Evolutionary conservation across 2,113 vertebrate genomes (phyloP).

Genomic region (Pseudorhombus dupliciocellatus): DNA sequence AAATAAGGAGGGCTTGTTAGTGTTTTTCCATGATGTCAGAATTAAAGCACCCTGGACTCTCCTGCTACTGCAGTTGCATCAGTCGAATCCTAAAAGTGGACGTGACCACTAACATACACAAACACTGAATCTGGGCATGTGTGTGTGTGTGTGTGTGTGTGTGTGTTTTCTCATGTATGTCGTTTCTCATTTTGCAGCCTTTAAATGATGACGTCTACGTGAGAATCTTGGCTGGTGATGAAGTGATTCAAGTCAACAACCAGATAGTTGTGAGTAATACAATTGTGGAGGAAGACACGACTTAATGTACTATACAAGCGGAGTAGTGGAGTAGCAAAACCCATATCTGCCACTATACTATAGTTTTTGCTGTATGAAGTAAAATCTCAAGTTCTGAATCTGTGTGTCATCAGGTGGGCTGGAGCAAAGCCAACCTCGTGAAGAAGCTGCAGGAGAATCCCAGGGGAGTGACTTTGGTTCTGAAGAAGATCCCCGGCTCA

Average conservation of each 20-base stretch:
- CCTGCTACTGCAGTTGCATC: conserved; percentile 31
- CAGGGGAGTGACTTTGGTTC: conserved; percentile 80
- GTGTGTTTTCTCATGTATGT: too few relatives aligned
- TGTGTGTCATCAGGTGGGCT: conserved; percentile 86
- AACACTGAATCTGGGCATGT: not conserved
- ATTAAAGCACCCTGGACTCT: conserved; percentile 11
- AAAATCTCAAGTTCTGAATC: not conserved
- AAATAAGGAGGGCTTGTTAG: conserved; percentile 27
- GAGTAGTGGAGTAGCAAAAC: not conserved
- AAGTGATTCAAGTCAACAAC: conserved; percentile 92
- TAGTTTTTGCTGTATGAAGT: not conserved
- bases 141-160: too few relatives aligned
- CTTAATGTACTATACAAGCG: too few relatives aligned
- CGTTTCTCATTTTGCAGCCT: conserved; percentile 58
- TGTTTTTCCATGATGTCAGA: conserved; percentile 67
- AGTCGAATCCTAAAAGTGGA: not conserved
- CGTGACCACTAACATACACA: not conserved
- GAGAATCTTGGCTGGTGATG: conserved; percentile 88
- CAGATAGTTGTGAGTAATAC: conserved; percentile 91
- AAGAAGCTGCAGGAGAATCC: conserved; percentile 87
- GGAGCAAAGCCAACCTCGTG: conserved; percentile 85
- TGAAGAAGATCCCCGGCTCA: conserved; percentile 86
- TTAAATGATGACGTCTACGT: conserved; percentile 64
- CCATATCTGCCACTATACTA: too few relatives aligned
- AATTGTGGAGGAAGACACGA: not conserved